Base-by-base conservation (phyloP, 2,113 vertebrate genomes). In the Gopherus flavomarginatus region DNA sequence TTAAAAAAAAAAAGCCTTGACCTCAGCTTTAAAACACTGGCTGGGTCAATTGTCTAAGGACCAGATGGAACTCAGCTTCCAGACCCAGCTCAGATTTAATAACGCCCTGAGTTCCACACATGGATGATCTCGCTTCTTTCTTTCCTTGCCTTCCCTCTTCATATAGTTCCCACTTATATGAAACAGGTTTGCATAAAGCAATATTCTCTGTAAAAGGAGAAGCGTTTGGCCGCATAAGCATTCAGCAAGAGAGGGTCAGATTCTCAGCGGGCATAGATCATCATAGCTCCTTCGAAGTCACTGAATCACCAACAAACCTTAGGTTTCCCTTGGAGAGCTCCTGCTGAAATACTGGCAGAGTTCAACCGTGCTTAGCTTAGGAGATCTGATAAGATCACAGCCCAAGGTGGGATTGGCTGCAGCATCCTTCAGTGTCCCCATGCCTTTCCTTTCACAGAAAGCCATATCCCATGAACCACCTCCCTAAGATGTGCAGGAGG, bases 11-110 rank as follows among this genome's bases (percentile, higher is more conserved):
- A 65, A 65, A 19, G 6, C 88, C 44, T 87, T 93, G 89, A 89
- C 81, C 77, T 44, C 87, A 75, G 78, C 69, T 95, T 75, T 78
- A 53, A 86, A 93, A 90, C 59, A 27, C 35, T 89, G 80, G 90
- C 85, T 94, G 50, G 53, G 6, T 59, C 90, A 77, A 94, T 90
- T 92, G 93, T 93, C 95, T 93, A 83, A 49, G 42, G 89, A 56
- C 50, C 82, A 77, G 84, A 38, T 9, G 26, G 29, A 54, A 52
- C 17, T 35, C 21, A 22, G 35, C 14, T 59, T 92, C 65, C 38
- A 53, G 59, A 11, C 47, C 22, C 42, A 42, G 38, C 86, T 75
- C 81, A 81, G 65, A 47, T 94, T 56, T 77, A 27, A 89, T 57
- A 80, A 81, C 81, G 27, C 84, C 72, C 72, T 26, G 38, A 77